Base-by-base conservation (phyloP, 30 jellyfish, hydroid and myxozoan species). In the Aurelia aurita complex sp. Pacific region DNA sequence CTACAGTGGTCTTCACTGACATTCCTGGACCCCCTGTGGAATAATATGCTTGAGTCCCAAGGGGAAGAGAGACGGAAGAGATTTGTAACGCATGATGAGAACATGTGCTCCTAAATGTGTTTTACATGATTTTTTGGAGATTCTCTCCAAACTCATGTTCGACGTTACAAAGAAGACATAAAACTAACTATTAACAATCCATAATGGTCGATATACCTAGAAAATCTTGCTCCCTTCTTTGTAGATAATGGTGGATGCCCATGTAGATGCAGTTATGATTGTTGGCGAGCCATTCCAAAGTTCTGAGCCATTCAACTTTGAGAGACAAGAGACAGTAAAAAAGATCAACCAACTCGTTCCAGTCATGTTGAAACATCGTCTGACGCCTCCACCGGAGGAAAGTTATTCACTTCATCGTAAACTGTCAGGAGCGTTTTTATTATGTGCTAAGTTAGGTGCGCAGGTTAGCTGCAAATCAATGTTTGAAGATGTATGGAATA, bases 371-470 rank as follows among this genome's bases (percentile, higher is more conserved):
- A 80, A 89, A 67, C 97, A 96, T 78, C 86, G 99, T 52, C 89
- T 96, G 46, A 89, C 92, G 19, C 95, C 99, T 10, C 99, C 99
- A 5, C 99, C 99, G 19, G 98, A 96, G 66, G 99, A 96, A 69
- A 90, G 94, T 18, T 96, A 96, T 57, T 96, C 99, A 33, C 92
- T 96, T 23, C 99, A 96, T 81, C 89, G 99, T 5, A 96, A 96
- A 76, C 79, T 96, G 78, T 96, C 99, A 1, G 99, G 99, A 15
- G 98, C 97, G 2, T 96, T 96, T 65, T 78, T 96, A 68, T 79
- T 96, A 36, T 96, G 98, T 62, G 72, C 98, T 19, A 90, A 92
- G 76, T 89, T 96, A 74, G 90, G 92, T 43, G 97, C 99, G 15
- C 83, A 96, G 43, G 88, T 96, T 5, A 80, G 87, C 69, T 96